A percentile compares a stretch with the other conserved stretches of the same genome.
These are phyloP conservation scores for Masticophis lateralis DNA, from an alignment of 2,797 vertebrate genomes.

Conservation along the genomic window DNA sequence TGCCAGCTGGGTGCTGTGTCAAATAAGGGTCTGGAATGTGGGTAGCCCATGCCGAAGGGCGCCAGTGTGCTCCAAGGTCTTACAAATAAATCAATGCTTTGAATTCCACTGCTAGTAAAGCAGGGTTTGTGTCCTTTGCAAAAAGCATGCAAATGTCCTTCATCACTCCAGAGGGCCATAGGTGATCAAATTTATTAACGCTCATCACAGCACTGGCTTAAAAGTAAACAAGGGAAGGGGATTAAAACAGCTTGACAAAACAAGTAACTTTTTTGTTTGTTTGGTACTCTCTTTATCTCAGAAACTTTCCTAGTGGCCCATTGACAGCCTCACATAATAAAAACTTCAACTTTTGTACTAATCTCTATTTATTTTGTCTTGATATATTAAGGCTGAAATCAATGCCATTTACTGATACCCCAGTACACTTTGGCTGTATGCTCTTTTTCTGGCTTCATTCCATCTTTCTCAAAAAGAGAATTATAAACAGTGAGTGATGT, in stretches of 20 bases:
- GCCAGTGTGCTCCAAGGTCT: constrained; percentile 45
- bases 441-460: constrained; percentile 53
- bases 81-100: constrained; percentile 49
- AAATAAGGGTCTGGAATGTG: constrained; percentile 50
- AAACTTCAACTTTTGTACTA: constrained; percentile 53
- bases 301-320: constrained; percentile 39
- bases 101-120: constrained; percentile 41
- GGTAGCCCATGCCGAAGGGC: constrained; percentile 49
- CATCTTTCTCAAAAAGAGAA: constrained; percentile 46
- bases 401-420: constrained; percentile 60
- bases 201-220: constrained; percentile 32
- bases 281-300: constrained; percentile 30
- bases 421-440: constrained; percentile 41
- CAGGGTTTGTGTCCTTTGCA: constrained; percentile 32
- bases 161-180: constrained; percentile 56
- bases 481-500: constrained; percentile 52
- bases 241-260: constrained; percentile 46
- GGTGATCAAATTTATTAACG: constrained; percentile 55
- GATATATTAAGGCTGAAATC: constrained; percentile 57
- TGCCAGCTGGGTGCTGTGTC: constrained; percentile 47
- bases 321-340: constrained; percentile 42
- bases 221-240: constrained; percentile 29
- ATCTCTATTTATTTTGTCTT: constrained; percentile 67
- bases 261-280: constrained; percentile 32
- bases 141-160: constrained; percentile 36